Evolutionary conservation across 1,140 invertebrate species (phyloP).

Genomic region (Sipha flava): DNA sequence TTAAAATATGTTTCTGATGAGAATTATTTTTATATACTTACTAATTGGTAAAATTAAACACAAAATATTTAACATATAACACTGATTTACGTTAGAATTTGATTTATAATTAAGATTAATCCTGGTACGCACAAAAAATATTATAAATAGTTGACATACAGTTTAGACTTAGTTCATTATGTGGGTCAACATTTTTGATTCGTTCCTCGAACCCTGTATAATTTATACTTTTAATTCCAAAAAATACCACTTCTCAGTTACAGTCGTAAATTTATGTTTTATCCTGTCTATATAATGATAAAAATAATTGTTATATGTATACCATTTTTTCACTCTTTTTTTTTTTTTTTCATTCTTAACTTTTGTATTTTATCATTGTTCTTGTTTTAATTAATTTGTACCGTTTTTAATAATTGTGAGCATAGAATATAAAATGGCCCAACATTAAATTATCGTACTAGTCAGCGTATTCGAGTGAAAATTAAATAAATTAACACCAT

Average conservation of each 20-base stretch:
- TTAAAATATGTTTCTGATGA: too few species aligned
- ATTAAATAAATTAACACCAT: too few species aligned
- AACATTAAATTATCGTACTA: not conserved
- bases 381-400: not conserved
- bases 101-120: too few species aligned
- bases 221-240: not conserved
- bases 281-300: not conserved
- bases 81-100: too few species aligned
- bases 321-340: not conserved
- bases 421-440: not conserved
- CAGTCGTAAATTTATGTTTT: not conserved
- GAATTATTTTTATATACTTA: too few species aligned
- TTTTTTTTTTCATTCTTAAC: not conserved
- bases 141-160: not conserved
- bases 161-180: not conserved
- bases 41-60: too few species aligned
- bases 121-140: not conserved
- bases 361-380: not conserved
- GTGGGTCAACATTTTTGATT: not conserved
- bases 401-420: not conserved
- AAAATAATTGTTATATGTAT: not conserved
- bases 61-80: too few species aligned
- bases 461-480: too few species aligned
- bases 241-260: not conserved
- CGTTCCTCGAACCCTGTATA: not conserved